phyloP scores from a whole-genome alignment of 2,888 invertebrate genomes.

The Diaphora mendica region DNA sequence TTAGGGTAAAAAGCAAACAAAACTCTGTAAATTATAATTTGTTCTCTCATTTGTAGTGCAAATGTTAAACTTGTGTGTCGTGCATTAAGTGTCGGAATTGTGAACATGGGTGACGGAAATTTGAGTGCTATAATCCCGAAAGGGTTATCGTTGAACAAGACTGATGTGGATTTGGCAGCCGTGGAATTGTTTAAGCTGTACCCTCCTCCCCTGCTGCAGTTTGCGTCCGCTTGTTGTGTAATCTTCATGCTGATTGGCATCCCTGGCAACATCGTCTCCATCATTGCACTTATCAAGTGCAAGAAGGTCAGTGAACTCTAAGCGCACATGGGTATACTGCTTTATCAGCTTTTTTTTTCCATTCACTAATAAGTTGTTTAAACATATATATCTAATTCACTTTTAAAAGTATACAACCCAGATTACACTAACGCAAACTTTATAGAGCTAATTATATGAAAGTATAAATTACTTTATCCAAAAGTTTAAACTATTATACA shows the following conservation, averaged over 20 bases:
- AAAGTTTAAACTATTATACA: background rate
- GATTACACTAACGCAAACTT: background rate
- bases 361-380: background rate
- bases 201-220: conserved; percentile 88
- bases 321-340: background rate
- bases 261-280: conserved; percentile 92
- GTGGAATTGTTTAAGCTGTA: conserved; percentile 88
- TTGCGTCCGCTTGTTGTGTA: conserved; percentile 90
- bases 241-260: conserved; percentile 92
- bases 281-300: conserved; percentile 90
- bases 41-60: conserved; percentile 66
- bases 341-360: background rate
- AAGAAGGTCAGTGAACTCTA: conserved; percentile 87
- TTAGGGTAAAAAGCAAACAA: conserved; percentile 71
- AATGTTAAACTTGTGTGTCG: conserved; percentile 55
- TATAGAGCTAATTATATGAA: background rate
- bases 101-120: conserved; percentile 41
- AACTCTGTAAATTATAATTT: conserved; percentile 49
- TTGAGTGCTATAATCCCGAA: conserved; percentile 17
- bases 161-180: conserved; percentile 66
- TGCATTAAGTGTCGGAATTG: conserved; percentile 23
- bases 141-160: conserved; percentile 59
- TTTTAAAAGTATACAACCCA: too few species aligned
- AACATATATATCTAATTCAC: background rate
- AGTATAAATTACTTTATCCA: background rate